Base-by-base conservation (phyloP, 2,888 invertebrate genomes). In the Trichogramma dendrolimi region DNA sequence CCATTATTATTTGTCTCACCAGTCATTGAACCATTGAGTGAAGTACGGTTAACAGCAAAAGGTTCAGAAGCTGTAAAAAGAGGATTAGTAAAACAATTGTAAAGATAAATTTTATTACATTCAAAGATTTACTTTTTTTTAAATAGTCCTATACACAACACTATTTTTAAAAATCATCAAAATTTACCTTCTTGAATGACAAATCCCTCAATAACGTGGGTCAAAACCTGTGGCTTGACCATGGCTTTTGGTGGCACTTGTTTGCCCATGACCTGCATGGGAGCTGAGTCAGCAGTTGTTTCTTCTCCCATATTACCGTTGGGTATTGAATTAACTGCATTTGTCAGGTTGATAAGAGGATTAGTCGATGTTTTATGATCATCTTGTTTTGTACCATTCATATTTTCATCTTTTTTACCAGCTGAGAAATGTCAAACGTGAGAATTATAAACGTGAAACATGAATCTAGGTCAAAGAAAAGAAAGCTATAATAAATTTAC, bases 151-250 rank as follows among this genome's bases (percentile, higher is more conserved):
- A 46, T 58, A 44, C n/a, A 44, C 44, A 57, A 61, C 42, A 4
- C 42, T 43, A 54, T n/a, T 10, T 57, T 27, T 40, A 48, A 6
- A 7, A 58, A 57, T 39, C 4, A 38, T 11, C 6, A 39, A 8
- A 39, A 43, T 46, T 61, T 81, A 76, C 85, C 94, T 82, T 97
- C 97, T 78, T 96, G 95, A 69, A 97, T 96, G 6, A 97, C 92
- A 79, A 94, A 96, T 57, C 96, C 96, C 77, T 96, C 96, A 66
- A 97, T 96, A 39, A 96, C 94, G 77, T 97, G 97, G 0, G 96
- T 96, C 57, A 97, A 82, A 6, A 97, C 93, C 75, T 95, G 94
- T 0, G 96, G 96, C 77, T 95, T 96, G 10, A 96, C 94, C 87
- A 95, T 90, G 1, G 94, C 95, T 78, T 93, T 92, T 14, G 92